Evolutionary conservation across 1,140 invertebrate genomes (phyloP), one percentile per base, ranked within the genome.

Genomic region (Drosophila sturtevanti): DNA sequence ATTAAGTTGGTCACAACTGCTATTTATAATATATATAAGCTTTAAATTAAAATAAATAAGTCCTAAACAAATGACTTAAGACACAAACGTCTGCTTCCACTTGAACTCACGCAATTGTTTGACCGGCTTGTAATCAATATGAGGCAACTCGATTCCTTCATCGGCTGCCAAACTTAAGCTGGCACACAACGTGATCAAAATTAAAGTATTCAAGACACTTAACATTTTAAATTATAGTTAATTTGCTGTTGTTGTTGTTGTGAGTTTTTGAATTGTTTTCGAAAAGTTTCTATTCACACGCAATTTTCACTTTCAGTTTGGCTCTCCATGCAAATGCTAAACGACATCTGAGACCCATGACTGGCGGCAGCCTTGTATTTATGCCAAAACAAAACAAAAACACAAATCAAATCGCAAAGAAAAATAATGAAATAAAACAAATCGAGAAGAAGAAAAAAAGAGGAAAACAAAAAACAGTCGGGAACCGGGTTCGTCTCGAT

Each of bases 251-350:
- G 27, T 31, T 6, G 27, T 7, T 31, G 5, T 31, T 31, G 27
- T 4, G 6, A 31, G 3, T 35, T 62, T 63, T 55, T 11, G 22
- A 37, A 12, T 63, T 18, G 6, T 18, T 21, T 44, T 38, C n/a
- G 12, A 38, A 21, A 11, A 12, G 31, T 58, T 38, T 38, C 35
- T 60, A 12, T 18, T 37, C 12, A 31, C 58, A 38, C 58, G 34
- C 58, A 41, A 37, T 38, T 37, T 41, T 41, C 48, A 16, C 38
- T 64, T 38, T 18, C 59, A 31, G 16, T 66, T 73, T 63, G 21
- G 56, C 41, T 48, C 41, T 48, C 60, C 68, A 79, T 76, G 68
- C 82, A 89, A 87, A 72, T 79, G 82, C 82, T 44, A 77, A 79
- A 48, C 63, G 38, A 66, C 68, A 56, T 87, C 82, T 87, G 82